Conservation (phyloP, 2,797 vertebrate species). For the Lutjanus campechanus region DNA sequence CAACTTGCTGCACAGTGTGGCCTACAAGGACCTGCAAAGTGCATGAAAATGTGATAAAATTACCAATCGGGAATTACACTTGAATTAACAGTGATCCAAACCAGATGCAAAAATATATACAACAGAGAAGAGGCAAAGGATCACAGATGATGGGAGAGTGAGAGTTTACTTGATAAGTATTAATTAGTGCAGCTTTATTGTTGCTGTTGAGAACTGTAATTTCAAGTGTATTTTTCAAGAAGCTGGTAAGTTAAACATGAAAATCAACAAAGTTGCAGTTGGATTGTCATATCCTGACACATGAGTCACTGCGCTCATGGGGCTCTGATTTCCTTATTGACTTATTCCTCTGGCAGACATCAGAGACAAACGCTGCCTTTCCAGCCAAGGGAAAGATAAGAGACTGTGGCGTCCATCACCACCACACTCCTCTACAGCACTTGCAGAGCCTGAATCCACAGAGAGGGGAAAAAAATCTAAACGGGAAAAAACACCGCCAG, state of each 20-base stretch:
- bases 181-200: background rate
- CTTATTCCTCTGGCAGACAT: background rate
- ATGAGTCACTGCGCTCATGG: slow-evolving; percentile 1
- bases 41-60: too few species aligned
- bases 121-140: too few species aligned
- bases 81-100: too few species aligned
- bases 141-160: too few species aligned
- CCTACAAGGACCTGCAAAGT: too few species aligned
- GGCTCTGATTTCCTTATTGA: background rate
- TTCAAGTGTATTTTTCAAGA: background rate
- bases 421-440: slow-evolving; percentile 24
- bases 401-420: slow-evolving; percentile 4
- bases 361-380: slow-evolving; percentile 4
- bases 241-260: background rate
- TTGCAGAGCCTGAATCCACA: slow-evolving; percentile 35
- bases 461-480: slow-evolving; percentile 27
- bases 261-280: background rate
- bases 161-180: too few species aligned
- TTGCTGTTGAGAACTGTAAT: background rate
- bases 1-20: too few species aligned
- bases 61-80: too few species aligned
- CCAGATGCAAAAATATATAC: too few species aligned
- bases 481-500: slow-evolving; percentile 70
- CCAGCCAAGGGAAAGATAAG: slow-evolving; percentile 5
- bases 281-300: slow-evolving; percentile 7